These are phyloP conservation scores for Anser brachyrhynchus DNA, from an alignment of 2,113 vertebrate species.

Conservation along the genomic window DNA sequence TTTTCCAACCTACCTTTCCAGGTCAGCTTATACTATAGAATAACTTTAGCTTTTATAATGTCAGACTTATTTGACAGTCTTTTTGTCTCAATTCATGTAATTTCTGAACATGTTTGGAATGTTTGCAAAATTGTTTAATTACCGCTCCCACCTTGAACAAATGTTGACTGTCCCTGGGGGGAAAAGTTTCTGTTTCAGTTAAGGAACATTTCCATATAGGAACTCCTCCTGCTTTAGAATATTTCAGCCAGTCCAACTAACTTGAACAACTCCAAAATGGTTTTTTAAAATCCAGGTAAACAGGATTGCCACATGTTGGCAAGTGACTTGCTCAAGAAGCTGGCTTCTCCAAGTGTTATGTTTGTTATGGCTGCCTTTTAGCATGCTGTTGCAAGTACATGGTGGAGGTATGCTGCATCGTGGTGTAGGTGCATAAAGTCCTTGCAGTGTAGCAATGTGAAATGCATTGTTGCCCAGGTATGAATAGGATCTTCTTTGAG, in stretches of 20 bases:
- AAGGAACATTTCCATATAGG: not conserved
- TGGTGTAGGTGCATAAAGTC: not conserved
- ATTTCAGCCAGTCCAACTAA: not conserved
- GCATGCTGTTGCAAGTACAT: accelerated
- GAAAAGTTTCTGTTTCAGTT: not conserved
- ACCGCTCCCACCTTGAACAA: not conserved
- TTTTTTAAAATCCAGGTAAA: not conserved
- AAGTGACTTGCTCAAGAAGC: not conserved
- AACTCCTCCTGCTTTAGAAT: not conserved
- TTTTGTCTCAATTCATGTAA: too few species aligned
- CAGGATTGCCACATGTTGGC: not conserved
- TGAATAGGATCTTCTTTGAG: not conserved
- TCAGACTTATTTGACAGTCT: not conserved
- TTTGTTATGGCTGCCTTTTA: not conserved
- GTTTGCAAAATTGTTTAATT: not conserved
- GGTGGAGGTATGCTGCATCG: not conserved
- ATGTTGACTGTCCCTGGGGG: not conserved
- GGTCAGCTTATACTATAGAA: not conserved
- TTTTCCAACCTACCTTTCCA: not conserved
- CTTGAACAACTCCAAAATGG: not conserved
- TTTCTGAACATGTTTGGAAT: not conserved
- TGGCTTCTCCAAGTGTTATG: not conserved
- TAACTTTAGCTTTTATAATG: not conserved
- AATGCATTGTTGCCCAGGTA: not conserved
- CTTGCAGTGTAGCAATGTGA: not conserved